Base-by-base conservation (phyloP, 1,140 invertebrate species). In the Heterodera schachtii region DNA sequence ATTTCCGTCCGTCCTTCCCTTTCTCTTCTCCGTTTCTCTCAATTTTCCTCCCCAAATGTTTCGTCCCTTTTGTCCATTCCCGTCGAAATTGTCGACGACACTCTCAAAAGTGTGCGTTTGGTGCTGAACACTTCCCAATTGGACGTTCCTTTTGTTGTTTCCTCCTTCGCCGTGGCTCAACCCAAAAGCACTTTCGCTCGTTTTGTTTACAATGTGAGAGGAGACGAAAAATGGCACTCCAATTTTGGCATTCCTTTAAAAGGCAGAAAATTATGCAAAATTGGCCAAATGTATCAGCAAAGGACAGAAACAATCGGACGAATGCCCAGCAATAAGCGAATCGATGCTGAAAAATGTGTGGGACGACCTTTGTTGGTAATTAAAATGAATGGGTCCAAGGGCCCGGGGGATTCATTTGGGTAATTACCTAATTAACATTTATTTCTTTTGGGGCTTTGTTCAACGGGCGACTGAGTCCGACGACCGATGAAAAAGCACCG, bases 201-300 rank as follows among this genome's bases (percentile, higher is more conserved):
- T 82, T 73, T 74, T 49, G 60, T 82, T 47, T 82, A 82, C 74
- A 82, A 82, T 82, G 81, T 82, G 47, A 46, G 21, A 6, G 21
- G 31, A 21, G 76, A n/a, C 31, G 21, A 3, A 21, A 8, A 52
- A n/a, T 49, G 49, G 4, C 19, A n/a, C 52, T 7, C 49, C 3
- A 79, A 41, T 21, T 21, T 31, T 79, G 0, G 43, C 71, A 7
- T 76, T 13, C 13, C 19, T 80, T 82, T 81, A 21, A 2, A 60
- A 82, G 81, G n/a, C 47, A 44, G 81, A 82, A 31, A 82, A 82
- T 57, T 82, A 82, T 67, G 74, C 52, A 41, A 44, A 82, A n/a
- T 44, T 82, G 47, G 49, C 57, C 49, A 71, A 82, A 74, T 82
- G 81, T 43, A 9, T 80, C 16, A 80, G 74, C 4, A 6, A 57